Percentiles rank a stretch among this genome's conserved stretches.
These are phyloP conservation scores for Lasioglossum lativentre DNA, from an alignment of 2,888 invertebrate species.

Conservation along the genomic window DNA sequence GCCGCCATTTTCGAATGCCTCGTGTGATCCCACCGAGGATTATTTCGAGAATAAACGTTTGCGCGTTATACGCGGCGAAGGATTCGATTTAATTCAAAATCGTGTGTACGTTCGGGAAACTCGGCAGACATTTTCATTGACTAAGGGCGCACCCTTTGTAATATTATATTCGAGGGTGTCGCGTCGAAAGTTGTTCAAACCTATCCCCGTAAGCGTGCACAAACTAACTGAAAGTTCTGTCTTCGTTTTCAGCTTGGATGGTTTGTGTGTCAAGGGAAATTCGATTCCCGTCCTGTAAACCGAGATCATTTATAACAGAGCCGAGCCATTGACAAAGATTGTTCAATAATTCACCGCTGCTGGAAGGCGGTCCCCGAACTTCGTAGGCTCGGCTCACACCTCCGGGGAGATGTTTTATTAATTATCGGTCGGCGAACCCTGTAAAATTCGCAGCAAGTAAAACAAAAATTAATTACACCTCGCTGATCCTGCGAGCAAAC, in stretches of 20 bases:
- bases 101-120: not conserved
- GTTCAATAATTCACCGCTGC: not conserved
- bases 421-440: conserved; percentile 10
- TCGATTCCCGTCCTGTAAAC: conserved; percentile 13
- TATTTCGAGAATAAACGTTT: not conserved
- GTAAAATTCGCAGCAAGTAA: not conserved
- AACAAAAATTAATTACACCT: conserved; percentile 27
- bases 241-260: conserved; percentile 7
- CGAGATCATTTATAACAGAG: conserved; percentile 39
- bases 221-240: conserved; percentile 21
- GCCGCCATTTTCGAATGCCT: not conserved
- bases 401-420: conserved; percentile 7
- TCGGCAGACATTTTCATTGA: conserved; percentile 6
- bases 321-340: conserved; percentile 28
- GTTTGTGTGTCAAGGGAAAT: conserved; percentile 35
- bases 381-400: not conserved
- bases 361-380: not conserved
- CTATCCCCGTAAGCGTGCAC: not conserved
- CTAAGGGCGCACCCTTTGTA: conserved; percentile 30
- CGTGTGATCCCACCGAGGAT: not conserved
- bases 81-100: conserved; percentile 2
- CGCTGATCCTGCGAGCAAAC: conserved; percentile 7
- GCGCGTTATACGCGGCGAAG: not conserved
- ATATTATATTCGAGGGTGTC: conserved; percentile 38
- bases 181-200: conserved; percentile 28